These are phyloP conservation scores for Pandion haliaetus DNA, from an alignment of 2,113 vertebrate species.

Conservation along the genomic window DNA sequence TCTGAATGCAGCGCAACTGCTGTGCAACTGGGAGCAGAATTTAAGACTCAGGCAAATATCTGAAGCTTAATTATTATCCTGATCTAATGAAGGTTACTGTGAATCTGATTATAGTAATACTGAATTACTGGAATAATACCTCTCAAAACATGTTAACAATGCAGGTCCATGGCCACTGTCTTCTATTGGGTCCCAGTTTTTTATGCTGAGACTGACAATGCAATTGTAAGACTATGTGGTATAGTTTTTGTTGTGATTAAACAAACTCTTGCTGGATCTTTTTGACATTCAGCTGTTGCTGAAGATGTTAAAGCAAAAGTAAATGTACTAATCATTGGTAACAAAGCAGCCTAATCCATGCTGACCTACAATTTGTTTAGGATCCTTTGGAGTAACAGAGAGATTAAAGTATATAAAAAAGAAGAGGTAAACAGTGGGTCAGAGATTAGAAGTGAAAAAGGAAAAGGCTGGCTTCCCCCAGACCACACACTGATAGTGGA, in stretches of 20 bases:
- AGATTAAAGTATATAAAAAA: constrained; percentile 89
- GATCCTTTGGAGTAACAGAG: constrained; percentile 80
- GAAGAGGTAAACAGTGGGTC: constrained; percentile 81
- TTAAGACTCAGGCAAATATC: not conserved
- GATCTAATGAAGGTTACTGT: not conserved
- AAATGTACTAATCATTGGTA: constrained; percentile 81
- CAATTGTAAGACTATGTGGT: not conserved
- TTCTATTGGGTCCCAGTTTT: not conserved
- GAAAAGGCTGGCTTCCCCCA: constrained; percentile 73
- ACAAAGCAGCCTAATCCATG: constrained; percentile 91
- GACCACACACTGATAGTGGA: constrained; percentile 97
- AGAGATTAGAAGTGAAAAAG: constrained; percentile 91
- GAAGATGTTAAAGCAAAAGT: constrained; percentile 88
- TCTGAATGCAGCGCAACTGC: not conserved
- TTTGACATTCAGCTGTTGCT: constrained; percentile 85
- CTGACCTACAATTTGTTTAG: constrained; percentile 89
- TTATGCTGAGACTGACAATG: not conserved
- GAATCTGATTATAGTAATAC: not conserved
- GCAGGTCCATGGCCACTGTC: not conserved
- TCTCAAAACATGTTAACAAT: not conserved
- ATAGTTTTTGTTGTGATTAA: constrained; percentile 54
- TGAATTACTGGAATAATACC: not conserved
- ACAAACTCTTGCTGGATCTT: constrained; percentile 62
- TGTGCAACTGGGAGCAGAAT: not conserved
- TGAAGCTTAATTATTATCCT: not conserved